phyloP scores from a whole-genome alignment of 2,797 vertebrate species.

The Meriones psammophilus region DNA sequence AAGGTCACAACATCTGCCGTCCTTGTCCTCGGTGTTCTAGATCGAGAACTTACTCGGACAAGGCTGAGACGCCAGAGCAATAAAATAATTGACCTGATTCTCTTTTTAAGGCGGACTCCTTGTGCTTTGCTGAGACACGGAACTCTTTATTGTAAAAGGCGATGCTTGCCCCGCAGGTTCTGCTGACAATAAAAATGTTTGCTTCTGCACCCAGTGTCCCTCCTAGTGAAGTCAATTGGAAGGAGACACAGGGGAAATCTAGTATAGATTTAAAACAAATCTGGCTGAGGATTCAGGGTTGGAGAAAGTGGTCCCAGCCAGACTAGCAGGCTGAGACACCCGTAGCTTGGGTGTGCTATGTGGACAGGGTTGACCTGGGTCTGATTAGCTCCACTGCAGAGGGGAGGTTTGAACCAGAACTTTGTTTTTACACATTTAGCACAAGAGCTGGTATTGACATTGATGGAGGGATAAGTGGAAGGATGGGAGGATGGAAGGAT shows the following conservation, averaged over 20 bases:
- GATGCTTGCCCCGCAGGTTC: conserved; percentile 39
- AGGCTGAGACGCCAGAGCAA: conserved; percentile 56
- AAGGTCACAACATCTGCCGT: conserved; percentile 14
- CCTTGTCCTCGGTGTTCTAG: neutral
- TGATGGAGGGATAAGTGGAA: neutral
- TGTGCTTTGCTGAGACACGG: conserved; percentile 34
- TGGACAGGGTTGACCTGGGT: neutral
- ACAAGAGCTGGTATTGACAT: neutral
- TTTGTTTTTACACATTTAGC: neutral
- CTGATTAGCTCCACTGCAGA: neutral
- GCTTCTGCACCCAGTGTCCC: neutral
- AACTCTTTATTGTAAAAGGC: conserved; percentile 51
- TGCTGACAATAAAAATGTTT: conserved; percentile 59
- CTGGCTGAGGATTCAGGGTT: neutral
- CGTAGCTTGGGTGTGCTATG: rapidly evolving
- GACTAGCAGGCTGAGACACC: no score
- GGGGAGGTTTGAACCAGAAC: neutral
- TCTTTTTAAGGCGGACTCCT: conserved; percentile 3
- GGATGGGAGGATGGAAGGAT: neutral
- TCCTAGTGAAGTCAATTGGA: neutral
- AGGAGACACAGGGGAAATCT: neutral
- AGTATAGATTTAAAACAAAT: neutral
- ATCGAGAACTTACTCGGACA: conserved; percentile 7
- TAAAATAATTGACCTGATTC: conserved; percentile 70
- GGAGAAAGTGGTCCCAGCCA: neutral